Evolutionary conservation across 2,888 invertebrate species (phyloP), one percentile per base, ranked within the genome.

Genomic region (Coleophora flavipennella): DNA sequence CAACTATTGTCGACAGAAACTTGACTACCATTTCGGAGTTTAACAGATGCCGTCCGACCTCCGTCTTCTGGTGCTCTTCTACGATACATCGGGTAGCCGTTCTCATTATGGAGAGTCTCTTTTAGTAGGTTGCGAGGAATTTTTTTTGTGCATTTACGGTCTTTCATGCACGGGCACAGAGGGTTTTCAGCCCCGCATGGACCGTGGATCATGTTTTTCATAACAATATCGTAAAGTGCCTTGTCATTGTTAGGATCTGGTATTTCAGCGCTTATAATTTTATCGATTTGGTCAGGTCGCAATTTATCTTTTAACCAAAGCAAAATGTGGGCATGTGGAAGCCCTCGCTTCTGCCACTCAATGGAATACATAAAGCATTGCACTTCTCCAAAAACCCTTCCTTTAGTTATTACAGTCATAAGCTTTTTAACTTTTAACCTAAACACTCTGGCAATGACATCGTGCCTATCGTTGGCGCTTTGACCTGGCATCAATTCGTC

Each of bases 51-150:
- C 37, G 46, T 50, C 28, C 40, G 42, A 13, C 56, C 55, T 6
- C 48, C 50, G 25, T 57, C 45, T 36, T 14, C 54, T 36, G 51
- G 49, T 33, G 55, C 27, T 45, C 56, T 43, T 2, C 54, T 38
- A 6, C 57, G 39, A 36, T 60, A 60, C 38, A 46, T 2, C 1
- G 59, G 59, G 43, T 63, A 65, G 1, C 61, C 59, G 2, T 59
- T 44, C 12, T 56, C 51, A 14, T 44, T 47, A 14, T 47, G 48
- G 12, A 38, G 29, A 26, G 53, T 57, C 14, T 61, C 53, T 41
- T 43, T 52, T 25, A 48, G n/a, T n/a, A 46, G 31, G 3, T 8
- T 1, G 10, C 36, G 13, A 2, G 42, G 48, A 36, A 33, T 44
- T 11, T 31, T 35, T 42, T 48, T 46, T 1, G 32, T 33, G 13